phyloP scores from a whole-genome alignment of 2,888 invertebrate genomes.

The Brachypalpus laphriformis region DNA sequence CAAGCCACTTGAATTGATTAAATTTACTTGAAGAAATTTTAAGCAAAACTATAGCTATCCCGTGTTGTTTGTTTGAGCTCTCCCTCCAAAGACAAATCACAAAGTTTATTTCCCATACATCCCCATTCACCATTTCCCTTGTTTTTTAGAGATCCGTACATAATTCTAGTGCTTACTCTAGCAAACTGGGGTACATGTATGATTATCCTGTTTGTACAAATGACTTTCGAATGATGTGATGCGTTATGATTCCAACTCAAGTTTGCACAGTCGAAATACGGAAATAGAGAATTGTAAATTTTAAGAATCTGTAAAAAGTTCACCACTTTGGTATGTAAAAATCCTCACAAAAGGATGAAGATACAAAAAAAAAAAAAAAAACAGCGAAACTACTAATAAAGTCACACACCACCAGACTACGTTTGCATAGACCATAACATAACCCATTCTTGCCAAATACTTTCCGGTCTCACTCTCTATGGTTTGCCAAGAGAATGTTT shows the following conservation, averaged over 20 bases:
- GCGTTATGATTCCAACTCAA: constrained; percentile 20
- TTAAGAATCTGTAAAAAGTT: constrained; percentile 11
- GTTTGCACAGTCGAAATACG: constrained; percentile 37
- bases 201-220: constrained; percentile 39
- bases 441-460: constrained; percentile 48
- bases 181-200: neutral
- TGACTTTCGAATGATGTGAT: neutral
- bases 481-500: constrained; percentile 37
- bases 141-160: too few species aligned
- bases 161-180: too few species aligned
- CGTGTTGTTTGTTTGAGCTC: too few species aligned
- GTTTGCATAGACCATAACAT: constrained; percentile 16
- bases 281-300: constrained; percentile 15
- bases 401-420: constrained; percentile 40
- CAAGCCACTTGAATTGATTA: neutral
- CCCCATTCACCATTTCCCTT: too few species aligned
- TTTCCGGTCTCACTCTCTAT: constrained; percentile 48
- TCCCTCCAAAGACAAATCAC: neutral
- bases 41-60: too few species aligned
- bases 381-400: constrained; percentile 23
- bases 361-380: neutral
- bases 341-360: neutral
- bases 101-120: neutral
- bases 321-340: neutral
- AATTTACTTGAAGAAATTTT: too few species aligned